Evolutionary conservation across 2,888 invertebrate genomes (phyloP), one percentile per base, ranked within the genome.

Genomic region (Augochlorella aurata): DNA sequence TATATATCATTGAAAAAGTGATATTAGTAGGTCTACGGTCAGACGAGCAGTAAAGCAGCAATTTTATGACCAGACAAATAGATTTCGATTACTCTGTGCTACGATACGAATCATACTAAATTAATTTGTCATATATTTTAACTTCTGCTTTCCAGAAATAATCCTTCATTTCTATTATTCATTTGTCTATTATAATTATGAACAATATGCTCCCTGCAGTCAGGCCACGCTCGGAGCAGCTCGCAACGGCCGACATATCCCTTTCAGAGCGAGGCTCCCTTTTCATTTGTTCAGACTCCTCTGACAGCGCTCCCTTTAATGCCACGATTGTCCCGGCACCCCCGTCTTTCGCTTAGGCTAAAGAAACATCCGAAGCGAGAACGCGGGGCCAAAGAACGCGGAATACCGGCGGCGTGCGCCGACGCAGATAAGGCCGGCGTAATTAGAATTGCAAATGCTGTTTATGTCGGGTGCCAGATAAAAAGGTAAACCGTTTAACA

Each of bases 401-500:
- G 72, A 54, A 47, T 71, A 78, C 82, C 74, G 83, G 47, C 52
- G 54, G 75, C 58, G 83, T 75, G 82, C 78, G 24, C 74, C 18
- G 7, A 29, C 68, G 82, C 18, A 78, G 78, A 82, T 83, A 83
- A 75, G 75, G 49, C 72, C 72, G 38, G 12, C 18, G 67, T 66
- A 78, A 82, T 83, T 78, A 78, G 82, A 82, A 82, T 83, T 83
- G 82, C 83, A 83, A 83, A 83, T 75, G 38, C 38, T 45, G 65
- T 75, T 78, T 78, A 69, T 65, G 63, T 78, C 75, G 72, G 72
- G 71, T 69, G 69, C 72, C 24, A 52, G 78, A 78, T 82, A 77
- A 82, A 83, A 83, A 77, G 58, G 73, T 38, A 38, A 81, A 78
- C 74, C 66, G 83, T 77, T 82, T 82, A 74, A 74, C 24, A 38